These are phyloP conservation scores for Lasioglossum vierecki DNA, from an alignment of 2,888 invertebrate species.

Conservation along the genomic window DNA sequence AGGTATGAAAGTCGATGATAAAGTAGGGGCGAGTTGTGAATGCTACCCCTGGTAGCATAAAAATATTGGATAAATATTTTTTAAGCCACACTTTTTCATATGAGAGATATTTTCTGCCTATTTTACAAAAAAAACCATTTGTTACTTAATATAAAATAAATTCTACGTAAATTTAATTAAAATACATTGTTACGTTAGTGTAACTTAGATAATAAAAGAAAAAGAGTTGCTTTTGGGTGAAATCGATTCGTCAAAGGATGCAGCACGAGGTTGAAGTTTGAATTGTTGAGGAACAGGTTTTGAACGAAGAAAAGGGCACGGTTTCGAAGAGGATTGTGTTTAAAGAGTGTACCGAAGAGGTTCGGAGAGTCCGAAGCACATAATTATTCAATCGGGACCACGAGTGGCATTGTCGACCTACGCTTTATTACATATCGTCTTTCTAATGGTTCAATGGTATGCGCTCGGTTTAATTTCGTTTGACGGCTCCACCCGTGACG, in stretches of 20 bases:
- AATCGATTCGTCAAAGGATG: neutral
- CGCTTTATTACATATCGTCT: slow-evolving; percentile 72
- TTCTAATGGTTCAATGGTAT: slow-evolving; percentile 60
- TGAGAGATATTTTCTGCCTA: no score
- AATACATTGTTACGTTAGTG: neutral
- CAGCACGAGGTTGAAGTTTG: neutral
- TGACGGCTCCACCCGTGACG: slow-evolving; percentile 63
- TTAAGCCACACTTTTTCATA: no score
- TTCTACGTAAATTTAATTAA: no score
- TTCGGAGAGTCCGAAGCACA: slow-evolving; percentile 35
- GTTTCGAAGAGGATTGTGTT: slow-evolving; percentile 5
- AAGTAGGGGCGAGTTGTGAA: no score
- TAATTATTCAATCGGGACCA: slow-evolving; percentile 77
- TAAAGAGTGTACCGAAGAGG: slow-evolving; percentile 47
- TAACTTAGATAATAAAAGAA: neutral
- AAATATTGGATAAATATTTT: no score
- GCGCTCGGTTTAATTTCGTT: slow-evolving; percentile 70
- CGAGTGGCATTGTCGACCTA: slow-evolving; percentile 73
- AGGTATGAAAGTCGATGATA: no score
- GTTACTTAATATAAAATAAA: no score
- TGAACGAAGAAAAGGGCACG: neutral
- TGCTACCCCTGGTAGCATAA: no score
- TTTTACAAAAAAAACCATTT: no score
- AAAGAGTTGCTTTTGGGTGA: neutral
- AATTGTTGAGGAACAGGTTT: neutral